phyloP scores from a whole-genome alignment of 2,797 vertebrate species.

The Falco naumanni region DNA sequence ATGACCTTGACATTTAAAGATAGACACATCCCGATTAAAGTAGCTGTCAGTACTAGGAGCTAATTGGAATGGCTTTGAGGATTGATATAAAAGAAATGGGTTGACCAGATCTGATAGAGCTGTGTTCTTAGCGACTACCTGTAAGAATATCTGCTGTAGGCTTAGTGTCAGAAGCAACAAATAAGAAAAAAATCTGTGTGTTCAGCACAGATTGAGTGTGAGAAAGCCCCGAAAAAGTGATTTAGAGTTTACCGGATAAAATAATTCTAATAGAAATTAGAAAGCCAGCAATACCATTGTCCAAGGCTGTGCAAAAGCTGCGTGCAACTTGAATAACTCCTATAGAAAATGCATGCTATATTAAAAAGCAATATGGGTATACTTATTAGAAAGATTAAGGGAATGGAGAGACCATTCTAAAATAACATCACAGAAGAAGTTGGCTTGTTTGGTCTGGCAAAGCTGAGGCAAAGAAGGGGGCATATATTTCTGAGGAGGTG shows the following conservation, averaged over 20 bases:
- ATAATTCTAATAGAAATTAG: neutral
- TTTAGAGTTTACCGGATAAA: neutral
- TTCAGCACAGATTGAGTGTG: neutral
- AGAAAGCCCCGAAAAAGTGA: neutral
- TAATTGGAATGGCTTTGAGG: neutral
- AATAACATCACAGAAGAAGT: neutral
- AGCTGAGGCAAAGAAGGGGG: neutral
- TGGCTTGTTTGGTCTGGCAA: neutral
- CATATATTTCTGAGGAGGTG: neutral
- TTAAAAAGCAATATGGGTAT: neutral
- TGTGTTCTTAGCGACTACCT: neutral
- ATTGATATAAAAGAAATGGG: neutral
- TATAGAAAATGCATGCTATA: neutral
- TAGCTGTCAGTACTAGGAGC: neutral
- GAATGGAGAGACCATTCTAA: neutral
- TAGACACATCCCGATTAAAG: neutral
- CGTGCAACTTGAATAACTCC: neutral
- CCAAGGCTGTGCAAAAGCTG: neutral
- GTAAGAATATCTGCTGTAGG: neutral
- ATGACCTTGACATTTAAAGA: neutral
- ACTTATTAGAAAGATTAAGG: neutral
- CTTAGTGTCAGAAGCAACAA: neutral
- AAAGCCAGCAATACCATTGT: neutral
- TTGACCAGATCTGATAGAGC: neutral
- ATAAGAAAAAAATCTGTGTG: neutral